Evolutionary conservation across 2,888 invertebrate species (phyloP).

Genomic region (Drosophila prostipennis): DNA sequence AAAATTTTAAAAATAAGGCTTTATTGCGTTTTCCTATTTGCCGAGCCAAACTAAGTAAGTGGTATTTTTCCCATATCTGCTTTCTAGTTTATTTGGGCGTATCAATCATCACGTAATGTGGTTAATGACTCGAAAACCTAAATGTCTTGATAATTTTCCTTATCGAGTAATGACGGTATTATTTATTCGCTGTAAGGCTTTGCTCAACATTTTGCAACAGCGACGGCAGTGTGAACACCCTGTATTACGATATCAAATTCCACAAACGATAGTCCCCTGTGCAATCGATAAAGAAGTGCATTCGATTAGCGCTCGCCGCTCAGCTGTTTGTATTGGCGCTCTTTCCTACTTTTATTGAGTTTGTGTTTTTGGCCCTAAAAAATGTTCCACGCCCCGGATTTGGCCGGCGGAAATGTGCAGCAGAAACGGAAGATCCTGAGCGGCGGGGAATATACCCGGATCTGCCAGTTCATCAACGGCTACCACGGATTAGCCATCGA

Average conservation of each 20-base stretch:
- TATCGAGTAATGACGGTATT: too few species aligned
- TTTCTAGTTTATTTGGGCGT: too few species aligned
- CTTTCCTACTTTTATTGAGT: conserved; percentile 3
- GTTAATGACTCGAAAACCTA: too few species aligned
- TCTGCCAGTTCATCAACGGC: conserved; percentile 85
- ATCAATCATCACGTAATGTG: too few species aligned
- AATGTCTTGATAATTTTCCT: too few species aligned
- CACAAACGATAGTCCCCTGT: too few species aligned
- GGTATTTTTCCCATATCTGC: too few species aligned
- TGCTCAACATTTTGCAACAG: not conserved
- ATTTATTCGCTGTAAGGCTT: too few species aligned
- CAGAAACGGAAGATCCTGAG: conserved; percentile 68
- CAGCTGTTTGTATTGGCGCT: conserved; percentile 34
- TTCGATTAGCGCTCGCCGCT: not conserved
- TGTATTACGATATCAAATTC: too few species aligned
- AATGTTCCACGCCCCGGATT: conserved; percentile 8
- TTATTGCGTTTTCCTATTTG: too few species aligned
- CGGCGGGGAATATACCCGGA: conserved; percentile 57
- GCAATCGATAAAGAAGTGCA: not conserved
- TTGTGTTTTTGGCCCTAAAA: not conserved
- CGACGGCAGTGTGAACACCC: not conserved
- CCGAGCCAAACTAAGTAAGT: too few species aligned
- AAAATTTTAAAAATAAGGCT: too few species aligned
- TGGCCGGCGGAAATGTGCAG: conserved; percentile 17
- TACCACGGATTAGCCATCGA: conserved; percentile 86